phyloP scores from a whole-genome alignment of 2,888 invertebrate species.

The Polyommatus iphigenia region DNA sequence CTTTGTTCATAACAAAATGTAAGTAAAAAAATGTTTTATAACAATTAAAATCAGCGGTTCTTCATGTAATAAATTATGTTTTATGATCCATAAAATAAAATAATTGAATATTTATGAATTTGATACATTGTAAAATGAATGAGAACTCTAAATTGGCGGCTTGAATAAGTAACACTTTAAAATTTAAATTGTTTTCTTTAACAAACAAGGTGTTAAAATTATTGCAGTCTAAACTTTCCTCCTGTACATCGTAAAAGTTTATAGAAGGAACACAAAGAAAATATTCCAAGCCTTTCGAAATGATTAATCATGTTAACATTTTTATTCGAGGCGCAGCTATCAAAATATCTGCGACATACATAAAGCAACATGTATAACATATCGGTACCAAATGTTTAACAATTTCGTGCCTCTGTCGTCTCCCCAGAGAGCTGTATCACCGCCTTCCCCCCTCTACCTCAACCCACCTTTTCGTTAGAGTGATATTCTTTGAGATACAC shows the following conservation, averaged over 20 bases:
- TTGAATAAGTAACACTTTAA: not conserved
- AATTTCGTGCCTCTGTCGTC: slow-evolving; percentile 75
- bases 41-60: not conserved
- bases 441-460: slow-evolving; percentile 49
- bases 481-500: slow-evolving; percentile 69
- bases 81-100: slow-evolving; percentile 1
- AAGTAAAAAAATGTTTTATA: not conserved
- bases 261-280: not conserved
- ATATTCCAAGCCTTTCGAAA: not conserved
- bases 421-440: slow-evolving; percentile 74
- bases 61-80: slow-evolving; percentile 6
- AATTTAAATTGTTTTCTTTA: not conserved
- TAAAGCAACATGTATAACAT: slow-evolving; percentile 53
- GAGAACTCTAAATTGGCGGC: not conserved
- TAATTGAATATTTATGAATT: slow-evolving; percentile 19
- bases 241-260: not conserved
- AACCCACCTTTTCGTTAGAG: slow-evolving; percentile 66
- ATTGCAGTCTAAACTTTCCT: not conserved
- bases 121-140: slow-evolving; percentile 15
- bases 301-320: slow-evolving; percentile 18
- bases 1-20: not conserved
- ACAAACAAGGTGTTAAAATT: not conserved
- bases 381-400: slow-evolving; percentile 75
- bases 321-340: slow-evolving; percentile 15
- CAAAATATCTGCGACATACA: slow-evolving; percentile 42